These are phyloP conservation scores for Notechis scutatus DNA, from an alignment of 2,113 vertebrate species.

Conservation along the genomic window DNA sequence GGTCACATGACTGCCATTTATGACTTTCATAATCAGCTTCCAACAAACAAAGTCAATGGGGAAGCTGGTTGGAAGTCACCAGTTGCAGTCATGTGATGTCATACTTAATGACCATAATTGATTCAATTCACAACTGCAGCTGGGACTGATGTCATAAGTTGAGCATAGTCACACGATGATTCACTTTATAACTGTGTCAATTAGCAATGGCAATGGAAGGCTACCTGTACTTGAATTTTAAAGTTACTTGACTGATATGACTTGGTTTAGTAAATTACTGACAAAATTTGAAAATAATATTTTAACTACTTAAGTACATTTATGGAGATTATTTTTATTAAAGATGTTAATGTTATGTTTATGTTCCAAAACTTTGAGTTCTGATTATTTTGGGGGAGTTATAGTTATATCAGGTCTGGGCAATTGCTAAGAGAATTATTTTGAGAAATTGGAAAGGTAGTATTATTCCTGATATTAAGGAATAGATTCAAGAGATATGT, in stretches of 20 bases:
- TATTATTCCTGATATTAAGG: not conserved
- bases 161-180: not conserved
- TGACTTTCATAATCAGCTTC: not conserved
- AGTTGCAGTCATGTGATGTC: not conserved
- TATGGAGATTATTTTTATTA: not conserved
- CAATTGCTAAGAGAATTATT: not conserved
- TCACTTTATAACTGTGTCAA: not conserved
- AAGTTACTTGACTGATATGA: not conserved
- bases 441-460: not conserved
- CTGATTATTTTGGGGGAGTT: not conserved
- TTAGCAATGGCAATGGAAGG: not conserved
- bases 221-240: not conserved
- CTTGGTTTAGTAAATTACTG: not conserved
- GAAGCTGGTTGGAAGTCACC: not conserved
- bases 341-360: not conserved
- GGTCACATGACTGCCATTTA: not conserved
- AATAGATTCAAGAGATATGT: not conserved
- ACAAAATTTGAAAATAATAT: not conserved
- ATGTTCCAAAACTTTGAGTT: not conserved
- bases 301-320: not conserved
- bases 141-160: not conserved
- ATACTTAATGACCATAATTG: not conserved
- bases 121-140: not conserved
- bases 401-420: not conserved
- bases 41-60: not conserved